These are phyloP conservation scores for Microplitis mediator DNA, from an alignment of 1,140 invertebrate species.

Conservation along the genomic window DNA sequence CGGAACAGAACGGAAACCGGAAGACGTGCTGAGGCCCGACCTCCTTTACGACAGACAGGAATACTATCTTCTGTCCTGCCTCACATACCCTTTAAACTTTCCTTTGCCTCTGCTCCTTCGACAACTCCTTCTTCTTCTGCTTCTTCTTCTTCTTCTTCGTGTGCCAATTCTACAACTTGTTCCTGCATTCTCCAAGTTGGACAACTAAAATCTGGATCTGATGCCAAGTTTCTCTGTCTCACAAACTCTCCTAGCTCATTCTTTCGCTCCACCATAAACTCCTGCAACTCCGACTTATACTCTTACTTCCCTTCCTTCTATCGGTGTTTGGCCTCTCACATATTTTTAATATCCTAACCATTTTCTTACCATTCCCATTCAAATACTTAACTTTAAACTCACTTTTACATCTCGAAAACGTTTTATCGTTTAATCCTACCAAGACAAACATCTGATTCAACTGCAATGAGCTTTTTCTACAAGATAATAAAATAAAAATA, in stretches of 20 bases:
- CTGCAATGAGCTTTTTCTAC: too few relatives aligned
- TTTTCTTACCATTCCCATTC: too few relatives aligned
- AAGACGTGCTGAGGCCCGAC: constrained; percentile 45
- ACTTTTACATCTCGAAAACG: too few relatives aligned
- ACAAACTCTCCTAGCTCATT: neutral
- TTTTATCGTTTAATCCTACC: too few relatives aligned
- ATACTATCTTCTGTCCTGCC: constrained; percentile 2
- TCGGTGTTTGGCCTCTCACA: too few relatives aligned
- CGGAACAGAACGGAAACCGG: constrained; percentile 40
- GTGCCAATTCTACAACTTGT: constrained; percentile 33
- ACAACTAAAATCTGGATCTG: constrained; percentile 48
- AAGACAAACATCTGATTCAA: too few relatives aligned
- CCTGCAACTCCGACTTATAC: neutral
- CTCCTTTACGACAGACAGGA: constrained; percentile 43
- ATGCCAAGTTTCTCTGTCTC: constrained; percentile 49
- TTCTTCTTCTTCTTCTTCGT: neutral
- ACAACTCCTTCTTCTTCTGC: neutral
- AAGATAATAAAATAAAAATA: too few relatives aligned
- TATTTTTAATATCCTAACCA: too few relatives aligned
- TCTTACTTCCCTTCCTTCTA: neutral
- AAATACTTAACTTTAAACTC: too few relatives aligned
- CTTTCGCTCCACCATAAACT: neutral
- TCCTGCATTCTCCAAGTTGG: constrained; percentile 24
- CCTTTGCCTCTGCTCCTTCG: neutral
- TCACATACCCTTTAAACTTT: neutral